A percentile compares a stretch with the other conserved stretches of the same genome.
Evolutionary conservation across 2,888 invertebrate species (phyloP).

Genomic region (Melieria picta): DNA sequence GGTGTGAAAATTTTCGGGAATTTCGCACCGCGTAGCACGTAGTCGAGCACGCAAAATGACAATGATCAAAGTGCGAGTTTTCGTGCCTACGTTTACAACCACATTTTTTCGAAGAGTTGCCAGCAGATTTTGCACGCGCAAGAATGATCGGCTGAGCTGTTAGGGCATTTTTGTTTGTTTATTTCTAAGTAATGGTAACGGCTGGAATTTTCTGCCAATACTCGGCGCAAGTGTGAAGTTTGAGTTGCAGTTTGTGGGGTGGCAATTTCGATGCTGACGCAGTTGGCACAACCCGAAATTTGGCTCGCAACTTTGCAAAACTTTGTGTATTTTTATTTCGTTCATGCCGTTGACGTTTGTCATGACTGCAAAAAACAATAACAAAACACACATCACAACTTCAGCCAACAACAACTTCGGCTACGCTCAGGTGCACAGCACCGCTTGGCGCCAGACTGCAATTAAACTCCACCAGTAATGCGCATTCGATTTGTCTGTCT

Average conservation of each 20-base stretch:
- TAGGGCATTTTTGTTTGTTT: too few species aligned
- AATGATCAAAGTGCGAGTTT: too few species aligned
- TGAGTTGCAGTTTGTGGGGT: background rate
- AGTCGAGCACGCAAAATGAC: too few species aligned
- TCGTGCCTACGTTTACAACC: too few species aligned
- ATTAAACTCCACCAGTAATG: background rate
- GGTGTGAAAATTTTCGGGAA: too few species aligned
- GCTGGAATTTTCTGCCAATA: too few species aligned
- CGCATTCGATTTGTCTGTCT: background rate
- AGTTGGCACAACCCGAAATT: background rate
- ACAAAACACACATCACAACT: background rate
- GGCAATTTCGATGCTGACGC: background rate
- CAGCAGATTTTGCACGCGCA: too few species aligned
- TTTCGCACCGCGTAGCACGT: too few species aligned
- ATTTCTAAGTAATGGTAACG: too few species aligned
- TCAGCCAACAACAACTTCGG: background rate
- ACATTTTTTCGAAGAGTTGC: too few species aligned
- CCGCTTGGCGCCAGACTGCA: slow-evolving; percentile 21
- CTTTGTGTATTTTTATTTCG: background rate
- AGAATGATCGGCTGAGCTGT: too few species aligned
- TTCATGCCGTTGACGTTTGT: background rate
- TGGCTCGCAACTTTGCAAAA: background rate
- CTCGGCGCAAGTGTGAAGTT: too few species aligned
- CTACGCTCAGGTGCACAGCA: slow-evolving; percentile 16
- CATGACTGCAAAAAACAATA: background rate